Base-by-base conservation (phyloP, 2,888 invertebrate genomes). In the Blastobasis adustella region DNA sequence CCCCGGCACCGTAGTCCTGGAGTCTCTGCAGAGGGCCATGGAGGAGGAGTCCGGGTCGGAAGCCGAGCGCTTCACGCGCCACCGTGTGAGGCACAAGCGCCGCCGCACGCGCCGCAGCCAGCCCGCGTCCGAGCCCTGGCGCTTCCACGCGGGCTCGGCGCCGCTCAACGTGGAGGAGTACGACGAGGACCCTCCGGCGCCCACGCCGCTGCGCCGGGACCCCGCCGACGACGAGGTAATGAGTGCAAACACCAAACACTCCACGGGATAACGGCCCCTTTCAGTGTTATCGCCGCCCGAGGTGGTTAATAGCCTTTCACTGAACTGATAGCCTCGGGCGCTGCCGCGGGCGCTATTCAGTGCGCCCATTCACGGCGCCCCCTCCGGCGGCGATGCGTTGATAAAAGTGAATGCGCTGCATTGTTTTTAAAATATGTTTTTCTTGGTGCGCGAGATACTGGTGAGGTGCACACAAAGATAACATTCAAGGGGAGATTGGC, bases 101-200 rank as follows among this genome's bases (percentile, higher is more conserved):
- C 81, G 88, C 52, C 75, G 86, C 70, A 74, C 86, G 5, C 72
- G 87, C 60, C 79, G 82, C 62, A 76, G 71, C 58, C 79, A 79
- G 40, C 66, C 70, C 37, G 82, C 84, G 45, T 23, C 23, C 23
- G 69, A 79, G 57, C 89, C 86, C 58, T 89, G 90, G 90, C 81
- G 89, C 76, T 90, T 89, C 74, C 89, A 89, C 66, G 71, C 80
- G 61, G 90, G 90, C 58, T 79, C 85, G 63, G 76, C 78, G 69
- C 66, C 85, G 73, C 73, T 86, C 73, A 90, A 88, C 76, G 89
- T 89, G 58, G 82, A 77, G 59, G 89, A 83, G 71, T 90, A 83
- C 78, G 87, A 90, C 65, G 83, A 88, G 58, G 82, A 89, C 66
- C 89, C 85, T 70, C 87, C 89, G 70, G 78, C 79, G 58, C 85